These are phyloP conservation scores for Gasterosteus nipponicus DNA, from an alignment of 2,113 vertebrate genomes.

Conservation along the genomic window DNA sequence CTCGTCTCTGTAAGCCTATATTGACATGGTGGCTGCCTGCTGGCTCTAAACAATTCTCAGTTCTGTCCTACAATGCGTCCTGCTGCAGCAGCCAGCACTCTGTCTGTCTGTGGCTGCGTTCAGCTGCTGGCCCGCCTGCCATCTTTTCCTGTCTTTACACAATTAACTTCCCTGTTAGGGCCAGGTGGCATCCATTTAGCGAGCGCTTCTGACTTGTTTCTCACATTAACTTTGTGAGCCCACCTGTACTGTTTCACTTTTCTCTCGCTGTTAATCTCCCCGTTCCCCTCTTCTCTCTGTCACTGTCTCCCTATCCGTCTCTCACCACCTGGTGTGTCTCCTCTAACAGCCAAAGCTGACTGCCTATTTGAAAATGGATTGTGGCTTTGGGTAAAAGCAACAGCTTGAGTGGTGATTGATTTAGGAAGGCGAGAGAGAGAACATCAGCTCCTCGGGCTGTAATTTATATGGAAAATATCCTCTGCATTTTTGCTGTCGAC, in stretches of 20 bases:
- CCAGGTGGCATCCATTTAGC: constrained; percentile 69
- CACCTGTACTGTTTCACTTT: constrained; percentile 10
- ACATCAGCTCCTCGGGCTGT: constrained; percentile 7
- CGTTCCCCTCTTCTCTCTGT: background rate
- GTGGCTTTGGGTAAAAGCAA: constrained; percentile 37
- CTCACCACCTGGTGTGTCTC: constrained; percentile 9
- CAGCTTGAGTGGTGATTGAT: constrained; percentile 55
- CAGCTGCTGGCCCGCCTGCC: constrained; percentile 26
- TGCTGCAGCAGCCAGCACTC: constrained; percentile 6
- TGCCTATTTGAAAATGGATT: constrained; percentile 47
- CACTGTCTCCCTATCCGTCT: constrained; percentile 20
- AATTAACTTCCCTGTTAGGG: constrained; percentile 55
- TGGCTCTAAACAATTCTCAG: constrained; percentile 9
- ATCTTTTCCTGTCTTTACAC: constrained; percentile 40
- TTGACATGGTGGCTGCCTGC: constrained; percentile 36
- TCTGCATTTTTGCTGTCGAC: constrained; percentile 30
- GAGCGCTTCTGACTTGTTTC: constrained; percentile 39
- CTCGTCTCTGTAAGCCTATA: constrained; percentile 1
- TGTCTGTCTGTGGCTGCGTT: constrained; percentile 38
- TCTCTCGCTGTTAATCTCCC: constrained; percentile 9
- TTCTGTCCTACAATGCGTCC: constrained; percentile 18
- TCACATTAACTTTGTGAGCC: constrained; percentile 51
- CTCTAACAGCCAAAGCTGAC: constrained; percentile 19
- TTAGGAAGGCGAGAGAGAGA: constrained; percentile 11
- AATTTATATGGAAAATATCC: constrained; percentile 32